Percentiles rank a stretch among this genome's conserved stretches.
Evolutionary conservation across 2,113 vertebrate species (phyloP).

Genomic region (Heteronetta atricapilla): DNA sequence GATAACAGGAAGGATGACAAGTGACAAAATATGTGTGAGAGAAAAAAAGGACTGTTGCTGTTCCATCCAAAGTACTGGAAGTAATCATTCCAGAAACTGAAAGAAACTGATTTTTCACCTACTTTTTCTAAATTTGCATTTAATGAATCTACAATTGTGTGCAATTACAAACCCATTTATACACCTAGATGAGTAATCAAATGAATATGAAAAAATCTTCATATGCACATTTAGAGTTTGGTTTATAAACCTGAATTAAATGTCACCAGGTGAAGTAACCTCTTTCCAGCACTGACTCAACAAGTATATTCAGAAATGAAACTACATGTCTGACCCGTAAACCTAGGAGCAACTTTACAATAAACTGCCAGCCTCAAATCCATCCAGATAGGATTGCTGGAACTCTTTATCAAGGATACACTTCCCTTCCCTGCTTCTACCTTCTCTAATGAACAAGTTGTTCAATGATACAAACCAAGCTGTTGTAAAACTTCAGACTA

Average conservation of each 20-base stretch:
- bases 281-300: neutral
- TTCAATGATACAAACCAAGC: conserved; percentile 59
- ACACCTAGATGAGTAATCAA: neutral
- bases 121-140: neutral
- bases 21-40: neutral
- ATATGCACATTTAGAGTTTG: neutral
- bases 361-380: neutral
- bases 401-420: neutral
- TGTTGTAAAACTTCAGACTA: conserved; percentile 51
- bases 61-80: neutral
- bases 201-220: neutral
- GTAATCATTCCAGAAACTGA: neutral
- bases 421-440: neutral
- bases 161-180: neutral
- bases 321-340: neutral
- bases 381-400: neutral
- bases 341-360: neutral
- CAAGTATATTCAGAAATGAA: neutral
- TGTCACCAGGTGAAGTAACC: neutral
- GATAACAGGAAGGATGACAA: neutral
- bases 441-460: conserved; percentile 46
- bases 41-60: neutral
- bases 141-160: neutral
- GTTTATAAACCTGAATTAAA: neutral
- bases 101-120: neutral